phyloP scores from a whole-genome alignment of 1,140 invertebrate species.

The Kradibia gibbosae region DNA sequence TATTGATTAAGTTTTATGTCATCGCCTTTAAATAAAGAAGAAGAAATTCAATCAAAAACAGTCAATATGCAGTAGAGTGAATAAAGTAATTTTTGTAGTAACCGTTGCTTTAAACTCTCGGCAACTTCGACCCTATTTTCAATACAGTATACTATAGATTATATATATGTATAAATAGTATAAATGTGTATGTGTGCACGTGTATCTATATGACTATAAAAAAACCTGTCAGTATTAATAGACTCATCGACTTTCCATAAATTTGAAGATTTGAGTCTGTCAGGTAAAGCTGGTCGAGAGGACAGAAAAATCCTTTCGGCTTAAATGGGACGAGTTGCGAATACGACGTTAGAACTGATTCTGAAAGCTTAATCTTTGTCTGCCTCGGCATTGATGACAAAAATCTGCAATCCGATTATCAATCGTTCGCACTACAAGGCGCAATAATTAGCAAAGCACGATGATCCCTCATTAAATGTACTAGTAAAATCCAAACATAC shows the following conservation, averaged over 20 bases:
- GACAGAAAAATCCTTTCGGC: slow-evolving; percentile 38
- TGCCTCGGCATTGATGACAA: slow-evolving; percentile 20
- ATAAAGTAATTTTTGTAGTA: too few species aligned
- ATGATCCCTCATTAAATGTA: too few species aligned
- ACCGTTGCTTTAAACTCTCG: too few species aligned
- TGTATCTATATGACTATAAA: background rate
- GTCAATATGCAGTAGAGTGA: too few species aligned
- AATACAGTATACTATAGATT: too few species aligned
- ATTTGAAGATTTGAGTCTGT: background rate
- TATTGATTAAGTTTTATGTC: too few species aligned
- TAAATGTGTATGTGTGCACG: too few species aligned
- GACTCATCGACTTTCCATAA: background rate
- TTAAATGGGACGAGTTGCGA: background rate
- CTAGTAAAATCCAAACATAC: too few species aligned
- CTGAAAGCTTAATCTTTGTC: background rate
- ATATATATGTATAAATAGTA: too few species aligned
- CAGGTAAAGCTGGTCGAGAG: background rate
- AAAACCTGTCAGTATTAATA: background rate
- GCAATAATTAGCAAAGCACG: slow-evolving; percentile 64
- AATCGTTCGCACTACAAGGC: slow-evolving; percentile 51
- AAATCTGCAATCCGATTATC: slow-evolving; percentile 45
- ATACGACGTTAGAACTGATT: background rate
- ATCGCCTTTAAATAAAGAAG: too few species aligned
- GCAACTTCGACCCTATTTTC: too few species aligned
- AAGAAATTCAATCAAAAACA: too few species aligned